Percentiles rank a stretch among this genome's conserved stretches.
These are phyloP conservation scores for Tarsius wallacei DNA, from an alignment of 2,797 vertebrate species.

Conservation along the genomic window DNA sequence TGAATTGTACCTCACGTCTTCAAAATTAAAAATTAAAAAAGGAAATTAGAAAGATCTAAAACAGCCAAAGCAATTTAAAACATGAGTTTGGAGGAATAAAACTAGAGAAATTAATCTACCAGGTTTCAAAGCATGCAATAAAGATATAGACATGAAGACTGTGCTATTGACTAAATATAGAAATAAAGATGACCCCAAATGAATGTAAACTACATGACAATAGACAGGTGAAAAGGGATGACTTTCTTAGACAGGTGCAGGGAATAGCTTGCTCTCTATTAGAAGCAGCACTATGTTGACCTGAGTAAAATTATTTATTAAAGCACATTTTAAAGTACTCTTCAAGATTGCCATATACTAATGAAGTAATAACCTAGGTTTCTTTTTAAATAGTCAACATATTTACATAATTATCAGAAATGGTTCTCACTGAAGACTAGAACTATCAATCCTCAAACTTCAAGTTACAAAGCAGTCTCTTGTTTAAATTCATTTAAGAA, in stretches of 20 bases:
- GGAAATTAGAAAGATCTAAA: background rate
- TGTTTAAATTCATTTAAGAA: background rate
- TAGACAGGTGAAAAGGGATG: no score
- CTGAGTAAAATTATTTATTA: background rate
- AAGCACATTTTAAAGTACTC: background rate
- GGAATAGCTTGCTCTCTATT: background rate
- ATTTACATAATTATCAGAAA: background rate
- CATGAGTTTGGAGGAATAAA: background rate
- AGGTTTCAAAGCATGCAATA: background rate
- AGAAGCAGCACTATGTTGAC: background rate
- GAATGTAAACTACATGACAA: background rate
- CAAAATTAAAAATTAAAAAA: no score
- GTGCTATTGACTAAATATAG: background rate
- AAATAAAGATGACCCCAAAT: background rate
- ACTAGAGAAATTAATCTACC: background rate
- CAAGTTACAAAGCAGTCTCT: background rate
- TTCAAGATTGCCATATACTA: background rate
- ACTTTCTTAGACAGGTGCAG: background rate
- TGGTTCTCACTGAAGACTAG: background rate
- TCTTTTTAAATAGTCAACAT: background rate
- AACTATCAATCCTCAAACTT: background rate
- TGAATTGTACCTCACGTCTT: no score
- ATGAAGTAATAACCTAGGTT: background rate
- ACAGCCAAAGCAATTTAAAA: background rate
- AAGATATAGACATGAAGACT: background rate